A percentile compares a stretch with the other conserved stretches of the same genome.
phyloP scores from a whole-genome alignment of 1,140 invertebrate genomes.

The Diorhabda elongata region DNA sequence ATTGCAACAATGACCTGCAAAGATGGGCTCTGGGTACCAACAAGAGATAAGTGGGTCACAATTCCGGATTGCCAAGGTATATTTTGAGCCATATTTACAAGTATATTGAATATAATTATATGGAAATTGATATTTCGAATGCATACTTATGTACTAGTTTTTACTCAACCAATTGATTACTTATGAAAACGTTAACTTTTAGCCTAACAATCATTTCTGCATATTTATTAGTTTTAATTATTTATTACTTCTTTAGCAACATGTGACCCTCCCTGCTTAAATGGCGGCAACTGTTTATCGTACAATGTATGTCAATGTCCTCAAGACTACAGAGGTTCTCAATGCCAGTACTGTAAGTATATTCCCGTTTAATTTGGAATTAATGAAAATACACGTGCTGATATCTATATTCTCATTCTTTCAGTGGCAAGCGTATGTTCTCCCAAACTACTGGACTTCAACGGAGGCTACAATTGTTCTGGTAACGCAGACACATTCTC shows the following conservation, averaged over 20 bases:
- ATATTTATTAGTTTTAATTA: neutral
- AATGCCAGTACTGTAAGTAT: conserved; percentile 72
- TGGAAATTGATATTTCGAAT: too few relatives aligned
- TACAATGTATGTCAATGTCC: conserved; percentile 73
- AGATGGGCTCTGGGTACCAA: conserved; percentile 61
- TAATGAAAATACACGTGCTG: neutral
- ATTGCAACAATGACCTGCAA: conserved; percentile 60
- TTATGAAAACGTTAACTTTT: neutral
- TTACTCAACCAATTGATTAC: too few relatives aligned
- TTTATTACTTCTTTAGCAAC: conserved; percentile 52
- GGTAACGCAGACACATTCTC: conserved; percentile 56
- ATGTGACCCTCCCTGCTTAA: conserved; percentile 69
- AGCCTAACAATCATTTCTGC: neutral
- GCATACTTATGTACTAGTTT: too few relatives aligned
- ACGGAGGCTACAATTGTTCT: conserved; percentile 69
- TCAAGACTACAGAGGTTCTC: conserved; percentile 63
- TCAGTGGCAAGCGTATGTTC: conserved; percentile 58
- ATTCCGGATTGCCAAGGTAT: conserved; percentile 65
- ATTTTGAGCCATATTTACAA: neutral
- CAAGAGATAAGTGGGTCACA: conserved; percentile 53
- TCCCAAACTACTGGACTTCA: conserved; percentile 62
- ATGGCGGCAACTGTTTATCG: conserved; percentile 72
- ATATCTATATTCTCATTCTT: conserved; percentile 16
- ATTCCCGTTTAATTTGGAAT: neutral
- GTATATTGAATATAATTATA: too few relatives aligned